These are phyloP conservation scores for Cryptophagus acutangulus DNA, from an alignment of 2,888 invertebrate genomes.

Conservation along the genomic window DNA sequence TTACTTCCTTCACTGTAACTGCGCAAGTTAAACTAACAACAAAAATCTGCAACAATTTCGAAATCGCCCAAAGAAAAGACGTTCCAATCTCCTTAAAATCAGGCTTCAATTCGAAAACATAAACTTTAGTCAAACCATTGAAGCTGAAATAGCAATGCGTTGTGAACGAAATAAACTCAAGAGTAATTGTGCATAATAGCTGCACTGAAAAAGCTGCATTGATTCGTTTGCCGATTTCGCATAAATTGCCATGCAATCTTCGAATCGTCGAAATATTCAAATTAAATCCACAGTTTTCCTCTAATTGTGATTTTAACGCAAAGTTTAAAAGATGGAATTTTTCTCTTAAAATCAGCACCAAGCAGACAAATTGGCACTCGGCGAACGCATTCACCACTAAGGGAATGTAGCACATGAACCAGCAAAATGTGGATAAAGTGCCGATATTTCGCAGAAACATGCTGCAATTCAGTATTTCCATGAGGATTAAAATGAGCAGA, in stretches of 20 bases:
- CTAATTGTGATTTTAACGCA: background rate
- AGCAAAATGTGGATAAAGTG: slow-evolving; percentile 3
- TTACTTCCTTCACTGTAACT: background rate
- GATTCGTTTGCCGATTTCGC: background rate
- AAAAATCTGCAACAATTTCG: slow-evolving; percentile 5
- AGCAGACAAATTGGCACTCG: slow-evolving; percentile 4
- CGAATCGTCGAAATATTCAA: background rate
- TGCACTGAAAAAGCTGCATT: slow-evolving; percentile 2
- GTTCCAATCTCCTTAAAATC: background rate
- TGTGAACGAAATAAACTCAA: background rate
- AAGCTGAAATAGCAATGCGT: slow-evolving; percentile 3
- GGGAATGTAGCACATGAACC: slow-evolving; percentile 6
- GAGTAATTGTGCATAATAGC: background rate
- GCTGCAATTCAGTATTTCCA: slow-evolving; percentile 4
- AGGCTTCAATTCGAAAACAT: background rate
- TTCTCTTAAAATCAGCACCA: background rate
- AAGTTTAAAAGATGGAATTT: background rate
- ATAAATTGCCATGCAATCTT: background rate
- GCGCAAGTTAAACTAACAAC: background rate
- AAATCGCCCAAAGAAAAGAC: slow-evolving; percentile 1
- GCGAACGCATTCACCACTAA: slow-evolving; percentile 1
- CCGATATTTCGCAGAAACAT: slow-evolving; percentile 5
- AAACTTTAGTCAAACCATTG: background rate
- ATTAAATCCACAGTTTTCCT: background rate
- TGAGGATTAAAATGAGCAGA: background rate